Evolutionary conservation across 2,888 invertebrate species (phyloP), one percentile per base, ranked within the genome.

Genomic region (Noctuana brunneofusca): DNA sequence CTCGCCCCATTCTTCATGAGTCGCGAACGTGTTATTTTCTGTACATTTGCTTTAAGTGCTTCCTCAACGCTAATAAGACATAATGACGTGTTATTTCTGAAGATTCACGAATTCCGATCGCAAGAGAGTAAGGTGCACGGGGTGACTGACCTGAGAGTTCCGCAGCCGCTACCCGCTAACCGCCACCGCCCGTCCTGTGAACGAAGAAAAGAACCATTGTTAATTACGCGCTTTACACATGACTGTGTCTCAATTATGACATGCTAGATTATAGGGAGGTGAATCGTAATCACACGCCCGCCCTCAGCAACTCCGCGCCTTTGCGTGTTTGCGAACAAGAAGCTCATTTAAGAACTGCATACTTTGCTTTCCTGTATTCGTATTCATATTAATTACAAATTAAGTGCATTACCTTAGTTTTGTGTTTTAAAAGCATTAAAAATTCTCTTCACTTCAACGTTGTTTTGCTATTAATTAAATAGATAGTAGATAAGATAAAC

Each of bases 81-180:
- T 87, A 89, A 89, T 89, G 84, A 87, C 79, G 82, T 85, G 84
- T 86, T 88, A 86, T 87, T 89, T 89, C 80, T 84, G 83, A 84
- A 84, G 86, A 87, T 89, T 86, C 86, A 87, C 86, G 83, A 89
- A 90, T 86, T 86, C 83, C 86, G 75, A 88, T 85, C 80, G 77
- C 75, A 75, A 32, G 32, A 80, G 69, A 81, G 82, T 84, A 82
- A 81, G 79, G 80, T 83, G 80, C 79, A 67, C 69, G 70, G 72
- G 87, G 84, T 89, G 76, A 91, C 89, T 90, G 81, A 91, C 91
- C 90, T 89, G 79, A 74, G 71, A 46, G 76, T 75, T 81, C 78
- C 76, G 75, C 79, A 78, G 83, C 79, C 77, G 80, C 84, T 82
- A 80, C 81, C 76, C 74, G 80, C 79, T 73, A 75, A 75, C 78